Percentiles rank a stretch among this genome's conserved stretches.
Conservation (phyloP, 1,140 invertebrate genomes). For the Hyles euphorbiae region DNA sequence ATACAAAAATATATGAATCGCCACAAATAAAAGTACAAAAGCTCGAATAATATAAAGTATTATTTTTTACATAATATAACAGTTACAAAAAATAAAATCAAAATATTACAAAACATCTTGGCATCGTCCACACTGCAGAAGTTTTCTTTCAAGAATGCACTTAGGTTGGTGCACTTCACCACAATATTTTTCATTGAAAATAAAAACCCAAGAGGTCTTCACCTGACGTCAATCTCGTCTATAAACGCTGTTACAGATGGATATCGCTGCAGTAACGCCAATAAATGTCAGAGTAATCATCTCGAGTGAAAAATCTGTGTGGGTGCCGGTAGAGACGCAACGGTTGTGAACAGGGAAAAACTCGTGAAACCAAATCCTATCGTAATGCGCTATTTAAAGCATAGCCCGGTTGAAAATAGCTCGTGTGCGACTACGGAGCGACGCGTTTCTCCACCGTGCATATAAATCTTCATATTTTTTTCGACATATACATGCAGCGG, state of each 20-base stretch:
- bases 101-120: too few species aligned
- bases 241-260: constrained; percentile 4
- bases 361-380: constrained; percentile 74
- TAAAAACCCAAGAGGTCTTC: too few species aligned
- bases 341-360: constrained; percentile 66
- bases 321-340: constrained; percentile 50
- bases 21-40: too few species aligned
- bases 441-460: constrained; percentile 61
- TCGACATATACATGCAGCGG: constrained; percentile 60
- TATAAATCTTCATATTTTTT: constrained; percentile 74
- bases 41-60: too few species aligned
- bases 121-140: too few species aligned
- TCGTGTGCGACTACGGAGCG: constrained; percentile 64
- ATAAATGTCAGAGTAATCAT: constrained; percentile 47
- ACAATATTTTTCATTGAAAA: too few species aligned
- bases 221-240: constrained; percentile 10
- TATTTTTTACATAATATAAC: too few species aligned
- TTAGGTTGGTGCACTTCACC: too few species aligned
- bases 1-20: too few species aligned
- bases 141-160: too few species aligned
- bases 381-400: constrained; percentile 74
- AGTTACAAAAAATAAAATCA: too few species aligned
- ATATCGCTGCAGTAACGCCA: constrained; percentile 19
- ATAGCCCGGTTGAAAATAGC: constrained; percentile 73
- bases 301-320: constrained; percentile 51